Evolutionary conservation across 2,888 invertebrate genomes (phyloP).

Genomic region (Orthonychiurus folsomi): DNA sequence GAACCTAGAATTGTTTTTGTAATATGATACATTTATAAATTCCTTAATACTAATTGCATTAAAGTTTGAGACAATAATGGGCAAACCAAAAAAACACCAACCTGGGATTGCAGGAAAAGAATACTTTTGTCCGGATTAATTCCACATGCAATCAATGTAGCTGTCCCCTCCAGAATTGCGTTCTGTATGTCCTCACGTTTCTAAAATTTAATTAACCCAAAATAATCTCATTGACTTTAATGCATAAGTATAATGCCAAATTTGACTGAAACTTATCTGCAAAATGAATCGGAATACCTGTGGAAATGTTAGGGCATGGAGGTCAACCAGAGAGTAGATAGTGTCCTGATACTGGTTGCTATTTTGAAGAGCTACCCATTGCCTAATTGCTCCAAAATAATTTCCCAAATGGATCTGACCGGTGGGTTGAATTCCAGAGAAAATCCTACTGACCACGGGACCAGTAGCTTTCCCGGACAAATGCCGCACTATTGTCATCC

Average conservation of each 20-base stretch:
- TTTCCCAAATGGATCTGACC: slow-evolving; percentile 91
- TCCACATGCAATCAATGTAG: slow-evolving; percentile 81
- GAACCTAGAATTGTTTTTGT: slow-evolving; percentile 48
- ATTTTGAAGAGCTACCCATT: slow-evolving; percentile 76
- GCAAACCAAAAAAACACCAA: slow-evolving; percentile 39
- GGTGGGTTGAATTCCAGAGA: slow-evolving; percentile 95
- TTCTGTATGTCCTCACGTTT: slow-evolving; percentile 54
- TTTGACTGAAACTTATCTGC: slow-evolving; percentile 1
- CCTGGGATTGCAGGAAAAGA: slow-evolving; percentile 80
- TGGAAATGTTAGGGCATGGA: slow-evolving; percentile 81
- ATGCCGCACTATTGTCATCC: slow-evolving; percentile 2
- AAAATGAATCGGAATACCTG: slow-evolving; percentile 50
- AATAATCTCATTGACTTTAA: slow-evolving; percentile 7
- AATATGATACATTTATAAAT: slow-evolving; percentile 17
- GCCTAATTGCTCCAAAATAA: slow-evolving; percentile 84
- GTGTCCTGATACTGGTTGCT: slow-evolving; percentile 53
- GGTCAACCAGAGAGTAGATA: slow-evolving; percentile 77
- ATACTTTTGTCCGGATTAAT: slow-evolving; percentile 69
- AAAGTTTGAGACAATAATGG: background rate
- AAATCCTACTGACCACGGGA: slow-evolving; percentile 46
- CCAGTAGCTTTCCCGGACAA: background rate
- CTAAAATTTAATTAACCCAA: slow-evolving; percentile 45
- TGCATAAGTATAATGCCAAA: too few species aligned
- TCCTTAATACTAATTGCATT: background rate
- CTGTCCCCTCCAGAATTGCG: slow-evolving; percentile 67